phyloP scores from a whole-genome alignment of 2,113 vertebrate genomes.

The Galeopterus variegatus region DNA sequence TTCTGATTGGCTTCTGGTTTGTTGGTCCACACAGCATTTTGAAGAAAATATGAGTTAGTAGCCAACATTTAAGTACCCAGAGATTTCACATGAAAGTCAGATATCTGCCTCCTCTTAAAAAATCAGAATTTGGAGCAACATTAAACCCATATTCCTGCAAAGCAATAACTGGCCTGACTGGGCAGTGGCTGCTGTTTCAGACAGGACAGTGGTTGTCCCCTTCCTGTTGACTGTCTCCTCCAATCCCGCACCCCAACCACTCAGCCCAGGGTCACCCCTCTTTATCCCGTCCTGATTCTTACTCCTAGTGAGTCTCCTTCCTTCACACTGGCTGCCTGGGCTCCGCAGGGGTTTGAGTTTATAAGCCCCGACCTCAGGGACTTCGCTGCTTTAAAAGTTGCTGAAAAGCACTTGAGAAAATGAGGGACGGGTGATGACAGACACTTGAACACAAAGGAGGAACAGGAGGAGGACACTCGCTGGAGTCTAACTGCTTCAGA shows the following conservation, averaged over 20 bases:
- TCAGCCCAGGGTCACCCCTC: background rate
- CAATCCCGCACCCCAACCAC: too few species aligned
- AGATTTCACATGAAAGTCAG: slow-evolving; percentile 59
- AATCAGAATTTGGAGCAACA: slow-evolving; percentile 12
- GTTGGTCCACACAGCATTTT: background rate
- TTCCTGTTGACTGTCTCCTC: background rate
- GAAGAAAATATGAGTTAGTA: slow-evolving; percentile 54
- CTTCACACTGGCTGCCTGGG: background rate
- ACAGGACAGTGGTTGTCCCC: background rate
- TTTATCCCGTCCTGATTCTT: background rate
- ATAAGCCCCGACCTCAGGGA: background rate
- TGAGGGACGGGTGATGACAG: background rate
- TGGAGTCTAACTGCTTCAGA: background rate
- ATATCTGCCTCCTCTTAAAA: slow-evolving; percentile 43
- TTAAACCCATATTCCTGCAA: background rate
- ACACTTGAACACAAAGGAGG: background rate
- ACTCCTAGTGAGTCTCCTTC: background rate
- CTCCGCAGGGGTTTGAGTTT: background rate
- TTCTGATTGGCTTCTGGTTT: slow-evolving; percentile 56
- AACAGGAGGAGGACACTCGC: background rate
- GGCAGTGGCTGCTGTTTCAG: background rate
- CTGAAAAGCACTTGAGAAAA: background rate
- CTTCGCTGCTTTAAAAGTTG: background rate
- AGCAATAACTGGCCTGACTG: background rate
- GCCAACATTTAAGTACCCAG: slow-evolving; percentile 52